Evolutionary conservation across 2,888 invertebrate genomes (phyloP), one percentile per base, ranked within the genome.

Genomic region (Podotricha telesiphe): DNA sequence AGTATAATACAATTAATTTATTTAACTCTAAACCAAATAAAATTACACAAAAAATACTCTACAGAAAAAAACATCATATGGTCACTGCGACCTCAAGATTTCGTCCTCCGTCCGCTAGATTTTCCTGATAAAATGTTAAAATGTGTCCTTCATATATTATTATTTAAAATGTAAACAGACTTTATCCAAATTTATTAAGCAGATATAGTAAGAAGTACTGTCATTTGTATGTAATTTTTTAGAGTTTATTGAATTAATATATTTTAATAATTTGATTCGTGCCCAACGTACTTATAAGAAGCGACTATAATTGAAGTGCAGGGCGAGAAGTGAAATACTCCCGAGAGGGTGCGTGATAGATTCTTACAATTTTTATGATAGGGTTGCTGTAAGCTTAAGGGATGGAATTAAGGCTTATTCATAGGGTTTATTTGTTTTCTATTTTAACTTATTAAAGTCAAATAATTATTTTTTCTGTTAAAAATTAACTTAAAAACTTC

Each of bases 281-380:
- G 47, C 11, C 61, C 17, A 28, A 47, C n/a, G 61, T 48, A 62
- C 48, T 53, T 53, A n/a, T 53, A 53, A 53, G 53, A 62, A 22
- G 48, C 47, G 45, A 13, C 13, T 34, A 47, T 62, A 47, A 62
- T 62, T 62, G 61, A 62, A 62, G 61, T 47, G 47, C 42, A 15
- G 28, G n/a, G 53, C 20, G 58, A 58, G 40, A 20, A 58, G 58
- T 22, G 58, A 59, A 59, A 59, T 59, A 59, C 42, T 45, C 22
- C 22, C 11, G 20, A 42, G 58, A 59, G 58, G 58, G 61, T 62
- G 45, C 47, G 48, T 62, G 61, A 62, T 62, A 62, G 61, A 62
- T 62, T 62, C 61, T 65, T 28, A 65, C 69, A 55, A 53, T 65
- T 61, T 55, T 42, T 48, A 40, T 8, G 15, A 48, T 65, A 69